phyloP scores from a whole-genome alignment of 2,113 vertebrate species.

The Nesospiza acunhae region DNA sequence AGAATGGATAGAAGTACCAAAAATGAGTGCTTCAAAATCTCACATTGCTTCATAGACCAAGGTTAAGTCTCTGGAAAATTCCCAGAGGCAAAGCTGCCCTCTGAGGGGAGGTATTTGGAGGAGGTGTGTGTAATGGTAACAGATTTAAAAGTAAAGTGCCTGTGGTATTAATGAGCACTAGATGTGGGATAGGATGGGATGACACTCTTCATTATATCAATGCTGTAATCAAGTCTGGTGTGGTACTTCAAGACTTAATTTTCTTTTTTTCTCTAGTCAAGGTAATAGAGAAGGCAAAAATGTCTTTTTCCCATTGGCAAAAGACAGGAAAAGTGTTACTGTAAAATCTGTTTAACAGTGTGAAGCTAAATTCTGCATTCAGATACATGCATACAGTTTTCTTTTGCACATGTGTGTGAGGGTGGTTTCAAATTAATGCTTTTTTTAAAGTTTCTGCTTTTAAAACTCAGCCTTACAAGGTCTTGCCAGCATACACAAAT shows the following conservation, averaged over 20 bases:
- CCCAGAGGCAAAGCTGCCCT: background rate
- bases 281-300: background rate
- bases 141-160: background rate
- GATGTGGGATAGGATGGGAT: background rate
- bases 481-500: background rate
- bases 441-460: background rate
- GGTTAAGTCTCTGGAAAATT: background rate
- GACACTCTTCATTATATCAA: background rate
- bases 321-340: background rate
- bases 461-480: background rate
- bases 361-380: background rate
- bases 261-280: background rate
- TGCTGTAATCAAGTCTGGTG: background rate
- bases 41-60: background rate
- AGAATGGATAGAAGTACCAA: background rate
- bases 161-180: background rate
- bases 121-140: background rate
- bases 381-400: background rate
- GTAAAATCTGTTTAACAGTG: background rate
- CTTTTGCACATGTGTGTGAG: background rate
- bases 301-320: background rate
- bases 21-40: background rate
- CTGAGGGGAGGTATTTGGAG: background rate
- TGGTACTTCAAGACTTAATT: background rate
- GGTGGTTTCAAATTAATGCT: background rate